Conservation (phyloP, 2,113 vertebrate species). For the Odontophorus gujanensis region DNA sequence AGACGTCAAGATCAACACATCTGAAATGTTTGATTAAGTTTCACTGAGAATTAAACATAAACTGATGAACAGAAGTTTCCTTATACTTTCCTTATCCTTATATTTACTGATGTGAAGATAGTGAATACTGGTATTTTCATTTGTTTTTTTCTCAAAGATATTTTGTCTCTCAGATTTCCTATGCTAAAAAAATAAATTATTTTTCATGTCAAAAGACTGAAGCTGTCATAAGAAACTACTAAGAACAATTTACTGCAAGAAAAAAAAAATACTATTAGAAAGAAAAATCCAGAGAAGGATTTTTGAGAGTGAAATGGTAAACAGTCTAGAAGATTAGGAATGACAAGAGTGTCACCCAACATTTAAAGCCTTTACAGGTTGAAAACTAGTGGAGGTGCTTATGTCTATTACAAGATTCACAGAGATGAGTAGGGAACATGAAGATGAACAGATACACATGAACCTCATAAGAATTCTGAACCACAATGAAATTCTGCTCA, state of each 20-base stretch:
- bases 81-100: not conserved
- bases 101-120: not conserved
- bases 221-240: not conserved
- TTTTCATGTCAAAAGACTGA: not conserved
- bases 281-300: not conserved
- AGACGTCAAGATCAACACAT: not conserved
- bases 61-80: not conserved
- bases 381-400: not conserved
- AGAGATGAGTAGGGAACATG: not conserved
- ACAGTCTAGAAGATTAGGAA: not conserved
- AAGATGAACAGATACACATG: not conserved
- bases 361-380: not conserved
- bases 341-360: not conserved
- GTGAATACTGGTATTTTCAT: not conserved
- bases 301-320: not conserved
- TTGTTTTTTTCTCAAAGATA: not conserved
- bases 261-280: not conserved
- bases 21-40: conserved; percentile 5
- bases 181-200: not conserved
- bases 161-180: not conserved
- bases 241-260: not conserved
- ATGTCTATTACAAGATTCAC: not conserved
- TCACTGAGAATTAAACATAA: conserved; percentile 10
- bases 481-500: not conserved
- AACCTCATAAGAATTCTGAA: not conserved